A percentile compares a stretch with the other conserved stretches of the same genome.
phyloP scores from a whole-genome alignment of 1,140 invertebrate genomes.

The Trinorchestia longiramus region DNA sequence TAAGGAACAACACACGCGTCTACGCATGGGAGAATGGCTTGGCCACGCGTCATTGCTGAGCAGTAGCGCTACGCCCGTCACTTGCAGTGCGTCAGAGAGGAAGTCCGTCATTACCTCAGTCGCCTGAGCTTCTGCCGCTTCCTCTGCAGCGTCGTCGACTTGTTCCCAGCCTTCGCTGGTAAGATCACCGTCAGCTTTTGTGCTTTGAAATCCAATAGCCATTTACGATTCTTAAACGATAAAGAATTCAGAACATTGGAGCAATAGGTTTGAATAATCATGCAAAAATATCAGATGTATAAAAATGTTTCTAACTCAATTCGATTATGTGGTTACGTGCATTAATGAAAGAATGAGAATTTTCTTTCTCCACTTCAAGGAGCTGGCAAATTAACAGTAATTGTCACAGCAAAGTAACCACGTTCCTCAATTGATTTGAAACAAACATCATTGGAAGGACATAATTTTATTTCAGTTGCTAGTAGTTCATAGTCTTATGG shows the following conservation, averaged over 20 bases:
- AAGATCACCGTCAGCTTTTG: neutral
- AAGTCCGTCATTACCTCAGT: neutral
- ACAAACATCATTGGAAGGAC: neutral
- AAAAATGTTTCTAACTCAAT: neutral
- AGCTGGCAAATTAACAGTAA: neutral
- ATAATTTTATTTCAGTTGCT: neutral
- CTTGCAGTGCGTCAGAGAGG: neutral
- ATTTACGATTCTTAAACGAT: neutral
- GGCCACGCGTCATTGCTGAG: constrained; percentile 3
- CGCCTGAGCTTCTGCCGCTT: neutral
- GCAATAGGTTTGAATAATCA: neutral
- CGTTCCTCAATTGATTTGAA: neutral
- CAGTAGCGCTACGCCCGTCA: neutral
- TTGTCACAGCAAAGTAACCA: too few species aligned
- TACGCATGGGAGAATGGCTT: neutral
- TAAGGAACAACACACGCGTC: neutral
- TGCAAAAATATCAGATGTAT: neutral
- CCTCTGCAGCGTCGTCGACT: neutral
- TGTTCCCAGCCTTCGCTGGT: neutral
- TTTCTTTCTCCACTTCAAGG: neutral
- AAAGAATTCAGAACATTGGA: neutral
- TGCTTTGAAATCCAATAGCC: neutral
- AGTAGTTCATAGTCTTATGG: too few species aligned
- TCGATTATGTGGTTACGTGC: neutral
- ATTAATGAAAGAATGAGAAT: neutral